Base-by-base conservation (phyloP, 1,140 invertebrate genomes). In the Heterodera schachtii region DNA sequence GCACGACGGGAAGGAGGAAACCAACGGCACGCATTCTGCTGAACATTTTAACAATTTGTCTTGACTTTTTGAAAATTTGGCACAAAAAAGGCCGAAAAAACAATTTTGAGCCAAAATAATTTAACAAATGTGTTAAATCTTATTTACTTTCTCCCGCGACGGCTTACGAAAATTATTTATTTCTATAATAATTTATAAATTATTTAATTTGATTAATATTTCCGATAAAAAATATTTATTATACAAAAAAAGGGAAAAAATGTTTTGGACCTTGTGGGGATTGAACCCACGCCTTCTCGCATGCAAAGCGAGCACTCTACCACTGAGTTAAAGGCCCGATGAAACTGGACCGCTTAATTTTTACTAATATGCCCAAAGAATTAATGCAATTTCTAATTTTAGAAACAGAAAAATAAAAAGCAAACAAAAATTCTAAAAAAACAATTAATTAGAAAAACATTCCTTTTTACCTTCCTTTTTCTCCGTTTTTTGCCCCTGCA, bases 291-390 rank as follows among this genome's bases (percentile, higher is more conserved):
- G 82, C 41, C 83, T 84, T 84, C 83, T 84, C 83, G 84, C 81
- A 87, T 85, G 87, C 86, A 87, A 70, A 87, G 86, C 73, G 85
- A 86, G 81, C 83, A 76, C 73, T 86, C 81, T 85, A 84, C 74
- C 85, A 85, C 82, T 81, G 66, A 49, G 81, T 74, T 82, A 83
- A 64, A 64, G 57, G 57, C 57, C 57, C 57, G 57, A 19, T 16
- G 11, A n/a, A n/a, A 64, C n/a, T 5, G 2, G 5, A 3, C 1
- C 1, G 13, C 57, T 13, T 64, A 19, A 64, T 31, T 31, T 31
- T 31, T 1, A 31, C 31, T 2, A 64, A 64, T 64, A 4, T 64
- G 0, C 57, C 11, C 13, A 64, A 13, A 21, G 11, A 60, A 60
- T 60, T 60, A 4, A 3, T 64, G 5, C 5, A 16, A 64, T 64